These are phyloP conservation scores for Hirtodrosophila cameraria DNA, from an alignment of 2,888 invertebrate species.

Conservation along the genomic window DNA sequence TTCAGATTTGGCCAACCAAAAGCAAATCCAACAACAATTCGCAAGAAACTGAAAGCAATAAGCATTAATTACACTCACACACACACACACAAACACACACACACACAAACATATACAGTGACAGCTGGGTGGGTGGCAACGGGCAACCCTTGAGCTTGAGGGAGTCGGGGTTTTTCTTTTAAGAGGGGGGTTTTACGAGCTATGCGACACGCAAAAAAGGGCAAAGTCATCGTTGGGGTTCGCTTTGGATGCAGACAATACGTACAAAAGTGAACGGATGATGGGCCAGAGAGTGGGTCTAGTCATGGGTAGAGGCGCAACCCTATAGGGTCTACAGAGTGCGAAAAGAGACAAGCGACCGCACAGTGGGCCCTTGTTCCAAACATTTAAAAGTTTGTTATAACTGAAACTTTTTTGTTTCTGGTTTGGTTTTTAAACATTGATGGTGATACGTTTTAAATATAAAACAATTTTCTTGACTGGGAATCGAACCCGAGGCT, in stretches of 20 bases:
- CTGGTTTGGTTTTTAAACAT: too few relatives aligned
- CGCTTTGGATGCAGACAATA: constrained; percentile 28
- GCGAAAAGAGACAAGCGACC: not conserved
- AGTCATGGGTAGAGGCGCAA: not conserved
- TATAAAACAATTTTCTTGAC: too few relatives aligned
- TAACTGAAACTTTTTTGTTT: too few relatives aligned
- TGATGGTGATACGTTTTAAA: too few relatives aligned
- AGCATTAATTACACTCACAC: constrained; percentile 54
- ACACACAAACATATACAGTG: constrained; percentile 1
- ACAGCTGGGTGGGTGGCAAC: constrained; percentile 13
- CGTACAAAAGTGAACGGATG: constrained; percentile 8
- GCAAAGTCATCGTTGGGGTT: constrained; percentile 33
- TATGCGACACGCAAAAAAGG: constrained; percentile 51
- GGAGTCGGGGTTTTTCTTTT: not conserved
- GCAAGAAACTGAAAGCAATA: constrained; percentile 49
- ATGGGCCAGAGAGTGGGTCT: not conserved
- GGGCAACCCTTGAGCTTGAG: constrained; percentile 19
- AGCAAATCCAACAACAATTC: constrained; percentile 25
- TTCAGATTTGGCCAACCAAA: constrained; percentile 46
- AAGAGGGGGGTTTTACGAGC: not conserved
- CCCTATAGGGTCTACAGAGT: constrained; percentile 9
- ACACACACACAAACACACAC: constrained; percentile 1
- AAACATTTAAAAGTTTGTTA: too few relatives aligned
- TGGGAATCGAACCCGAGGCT: too few relatives aligned
- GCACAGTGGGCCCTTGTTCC: too few relatives aligned